phyloP scores from a whole-genome alignment of 2,113 vertebrate species.

The Gallinago undulata region DNA sequence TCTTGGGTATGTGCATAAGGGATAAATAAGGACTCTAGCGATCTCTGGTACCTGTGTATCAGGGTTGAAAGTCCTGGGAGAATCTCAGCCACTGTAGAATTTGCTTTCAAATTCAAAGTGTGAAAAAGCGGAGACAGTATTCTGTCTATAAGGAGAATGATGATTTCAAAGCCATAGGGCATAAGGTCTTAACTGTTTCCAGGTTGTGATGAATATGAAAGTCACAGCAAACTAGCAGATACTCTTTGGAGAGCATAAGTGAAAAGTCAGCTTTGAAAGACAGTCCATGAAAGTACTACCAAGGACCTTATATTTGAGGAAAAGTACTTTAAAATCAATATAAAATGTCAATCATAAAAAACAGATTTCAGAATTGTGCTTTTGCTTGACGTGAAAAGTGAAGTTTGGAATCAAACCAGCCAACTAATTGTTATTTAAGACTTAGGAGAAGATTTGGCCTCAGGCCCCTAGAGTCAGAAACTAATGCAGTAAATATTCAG shows the following conservation, averaged over 20 bases:
- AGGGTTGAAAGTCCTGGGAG: background rate
- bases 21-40: background rate
- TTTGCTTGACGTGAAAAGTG: background rate
- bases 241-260: background rate
- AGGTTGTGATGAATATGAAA: background rate
- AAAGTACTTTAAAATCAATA: constrained; percentile 19
- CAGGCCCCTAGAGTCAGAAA: background rate
- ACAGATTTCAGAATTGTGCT: background rate
- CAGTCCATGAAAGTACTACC: background rate
- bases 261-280: constrained; percentile 23
- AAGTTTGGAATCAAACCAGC: background rate
- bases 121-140: background rate
- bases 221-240: background rate
- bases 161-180: background rate
- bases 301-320: background rate
- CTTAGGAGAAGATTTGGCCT: background rate
- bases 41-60: background rate
- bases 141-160: background rate
- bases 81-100: background rate
- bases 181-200: background rate
- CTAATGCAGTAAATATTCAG: background rate
- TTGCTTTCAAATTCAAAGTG: background rate
- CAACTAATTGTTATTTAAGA: background rate
- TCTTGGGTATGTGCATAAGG: background rate
- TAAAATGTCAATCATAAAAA: background rate